Evolutionary conservation across 2,888 invertebrate species (phyloP), one percentile per base, ranked within the genome.

Genomic region (Heliconius cydno): DNA sequence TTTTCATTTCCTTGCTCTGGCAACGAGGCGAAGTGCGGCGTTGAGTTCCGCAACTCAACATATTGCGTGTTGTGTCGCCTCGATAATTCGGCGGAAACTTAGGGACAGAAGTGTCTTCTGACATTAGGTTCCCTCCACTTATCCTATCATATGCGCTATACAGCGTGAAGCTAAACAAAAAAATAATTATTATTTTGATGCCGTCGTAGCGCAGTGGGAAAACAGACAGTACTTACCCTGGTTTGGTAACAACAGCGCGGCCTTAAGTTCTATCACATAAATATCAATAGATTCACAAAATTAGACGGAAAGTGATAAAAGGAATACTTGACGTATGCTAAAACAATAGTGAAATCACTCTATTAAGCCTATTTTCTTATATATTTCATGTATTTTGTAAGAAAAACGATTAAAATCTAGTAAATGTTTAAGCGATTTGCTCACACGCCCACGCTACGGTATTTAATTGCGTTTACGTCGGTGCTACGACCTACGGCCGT

Each of bases 401-500:
- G 19, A 52, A 52, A n/a, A 60, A 68, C 34, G 12, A 12, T 34
- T 34, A 38, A 38, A 70, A 41, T n/a, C 41, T 19, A 41, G 13
- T 12, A 72, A 52, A 52, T 12, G 19, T 25, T 52, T 19, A 28
- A 52, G 52, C 25, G 28, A 52, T 72, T 52, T 28, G 22, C 57
- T 63, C 5, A 19, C 63, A 73, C n/a, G 19, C 63, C 74, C 57
- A 74, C 13, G 63, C 63, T 41, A 74, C n/a, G 34, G 5, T 65
- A 65, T 63, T 72, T 30, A 57, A 52, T 38, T 68, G 38, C 6
- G 68, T 38, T 68, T 68, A 68, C 38, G 68, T 38, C 38, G 22
- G 19, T 65, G 52, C 30, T 74, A 65, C 38, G 25, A 60, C 74
- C 73, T 73, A 73, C 34, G 73, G 13, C 12, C 12, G 73, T n/a